Conservation (phyloP, 2,888 invertebrate species). For the Drosophila macrospina region DNA sequence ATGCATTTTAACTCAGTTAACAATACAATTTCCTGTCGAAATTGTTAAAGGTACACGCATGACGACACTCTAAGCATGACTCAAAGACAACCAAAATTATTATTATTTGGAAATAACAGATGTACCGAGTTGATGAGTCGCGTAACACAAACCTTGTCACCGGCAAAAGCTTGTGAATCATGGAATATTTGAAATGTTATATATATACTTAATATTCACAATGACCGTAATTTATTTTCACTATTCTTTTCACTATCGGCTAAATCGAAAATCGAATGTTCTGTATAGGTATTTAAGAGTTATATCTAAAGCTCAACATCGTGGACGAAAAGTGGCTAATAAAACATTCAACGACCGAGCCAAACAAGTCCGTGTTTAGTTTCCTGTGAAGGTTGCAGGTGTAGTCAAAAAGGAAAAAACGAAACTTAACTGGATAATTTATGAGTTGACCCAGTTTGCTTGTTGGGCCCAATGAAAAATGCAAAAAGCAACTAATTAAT, state of each 20-base stretch:
- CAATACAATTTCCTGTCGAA: slow-evolving; percentile 4
- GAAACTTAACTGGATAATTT: slow-evolving; percentile 54
- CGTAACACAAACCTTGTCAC: slow-evolving; percentile 4
- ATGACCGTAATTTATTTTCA: slow-evolving; percentile 5
- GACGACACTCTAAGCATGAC: slow-evolving; percentile 9
- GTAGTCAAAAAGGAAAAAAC: slow-evolving; percentile 21
- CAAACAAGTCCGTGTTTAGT: not conserved
- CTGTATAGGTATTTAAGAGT: slow-evolving; percentile 11
- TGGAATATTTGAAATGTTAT: slow-evolving; percentile 2
- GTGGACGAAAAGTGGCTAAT: slow-evolving; percentile 27
- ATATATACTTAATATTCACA: slow-evolving; percentile 9
- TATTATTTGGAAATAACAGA: slow-evolving; percentile 8
- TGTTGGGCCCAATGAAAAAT: slow-evolving; percentile 25
- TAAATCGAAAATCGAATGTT: slow-evolving; percentile 2
- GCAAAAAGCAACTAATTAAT: slow-evolving; percentile 65
- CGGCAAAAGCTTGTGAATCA: slow-evolving; percentile 35
- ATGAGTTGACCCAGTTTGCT: slow-evolving; percentile 53
- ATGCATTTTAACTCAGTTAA: not conserved
- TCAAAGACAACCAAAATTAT: slow-evolving; percentile 5
- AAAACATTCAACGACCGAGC: slow-evolving; percentile 20
- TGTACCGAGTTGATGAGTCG: slow-evolving; percentile 2
- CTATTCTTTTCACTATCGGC: not conserved
- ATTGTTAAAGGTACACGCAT: not conserved
- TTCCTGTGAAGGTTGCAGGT: slow-evolving; percentile 39
- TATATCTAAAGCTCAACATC: slow-evolving; percentile 11